Percentiles rank a stretch among this genome's conserved stretches.
These are phyloP conservation scores for Sturnira hondurensis DNA, from an alignment of 2,113 vertebrate species.

Conservation along the genomic window DNA sequence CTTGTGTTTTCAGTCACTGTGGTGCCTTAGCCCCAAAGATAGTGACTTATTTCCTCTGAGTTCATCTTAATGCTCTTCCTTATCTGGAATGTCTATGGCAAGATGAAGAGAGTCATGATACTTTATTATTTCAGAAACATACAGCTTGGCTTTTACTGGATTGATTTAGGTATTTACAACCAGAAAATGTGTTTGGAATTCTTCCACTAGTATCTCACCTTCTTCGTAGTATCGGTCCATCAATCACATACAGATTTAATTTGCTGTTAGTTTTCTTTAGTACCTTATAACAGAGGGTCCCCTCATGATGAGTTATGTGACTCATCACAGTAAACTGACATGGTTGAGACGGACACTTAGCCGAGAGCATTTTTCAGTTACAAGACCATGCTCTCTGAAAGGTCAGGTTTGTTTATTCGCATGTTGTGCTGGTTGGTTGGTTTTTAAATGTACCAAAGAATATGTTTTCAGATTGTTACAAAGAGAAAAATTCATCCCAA, in stretches of 20 bases:
- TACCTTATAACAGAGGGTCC: not conserved
- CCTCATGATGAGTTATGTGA: not conserved
- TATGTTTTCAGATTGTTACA: not conserved
- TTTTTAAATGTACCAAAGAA: not conserved
- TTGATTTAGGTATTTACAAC: not conserved
- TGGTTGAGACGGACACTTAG: not conserved
- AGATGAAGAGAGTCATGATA: not conserved
- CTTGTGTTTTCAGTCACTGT: not conserved
- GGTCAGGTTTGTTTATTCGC: not conserved
- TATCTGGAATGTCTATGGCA: not conserved
- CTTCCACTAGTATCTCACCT: not conserved
- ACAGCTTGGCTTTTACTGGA: not conserved
- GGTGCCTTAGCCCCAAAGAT: not conserved
- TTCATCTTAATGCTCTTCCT: not conserved
- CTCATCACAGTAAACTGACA: not conserved
- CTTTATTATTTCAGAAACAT: not conserved
- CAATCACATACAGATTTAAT: not conserved
- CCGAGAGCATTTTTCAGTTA: not conserved
- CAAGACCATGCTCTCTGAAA: not conserved
- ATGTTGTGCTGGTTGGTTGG: not conserved
- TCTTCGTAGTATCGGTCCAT: not conserved
- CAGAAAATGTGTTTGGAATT: slow-evolving; percentile 6
- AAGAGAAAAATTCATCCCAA: not conserved
- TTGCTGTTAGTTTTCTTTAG: not conserved
- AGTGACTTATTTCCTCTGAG: not conserved